A percentile compares a stretch with the other conserved stretches of the same genome.
These are phyloP conservation scores for Eupelmus urozonus DNA, from an alignment of 2,888 invertebrate genomes.

Conservation along the genomic window DNA sequence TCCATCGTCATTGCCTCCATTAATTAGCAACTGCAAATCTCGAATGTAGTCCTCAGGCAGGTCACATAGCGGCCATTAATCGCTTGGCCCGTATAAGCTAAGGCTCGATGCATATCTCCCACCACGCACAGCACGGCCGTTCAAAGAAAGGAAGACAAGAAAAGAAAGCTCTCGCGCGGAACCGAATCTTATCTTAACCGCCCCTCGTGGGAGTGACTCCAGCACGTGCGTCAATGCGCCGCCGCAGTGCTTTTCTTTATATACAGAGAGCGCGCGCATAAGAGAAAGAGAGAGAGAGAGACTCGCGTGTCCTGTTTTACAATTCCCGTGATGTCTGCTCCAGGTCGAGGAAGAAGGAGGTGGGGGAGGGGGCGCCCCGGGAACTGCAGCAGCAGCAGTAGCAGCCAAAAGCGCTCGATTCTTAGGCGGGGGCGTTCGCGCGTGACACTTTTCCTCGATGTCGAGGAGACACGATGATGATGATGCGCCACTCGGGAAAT, in stretches of 20 bases:
- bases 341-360: background rate
- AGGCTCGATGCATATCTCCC: conserved; percentile 24
- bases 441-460: conserved; percentile 55
- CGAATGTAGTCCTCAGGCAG: background rate
- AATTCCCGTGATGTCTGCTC: conserved; percentile 47
- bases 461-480: conserved; percentile 10
- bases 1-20: background rate
- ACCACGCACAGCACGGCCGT: background rate
- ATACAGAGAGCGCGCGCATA: background rate
- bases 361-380: background rate
- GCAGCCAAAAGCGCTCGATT: conserved; percentile 31
- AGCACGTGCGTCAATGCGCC: conserved; percentile 49
- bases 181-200: conserved; percentile 38
- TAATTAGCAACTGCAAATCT: background rate
- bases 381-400: conserved; percentile 7
- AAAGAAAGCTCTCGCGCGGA: conserved; percentile 1
- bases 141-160: background rate
- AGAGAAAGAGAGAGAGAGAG: background rate
- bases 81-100: conserved; percentile 24
- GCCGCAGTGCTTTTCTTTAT: conserved; percentile 49
- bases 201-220: background rate
- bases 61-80: conserved; percentile 35
- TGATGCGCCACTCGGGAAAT: conserved; percentile 52
- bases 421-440: conserved; percentile 26
- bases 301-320: conserved; percentile 50